Evolutionary conservation across 2,113 vertebrate species (phyloP).

Genomic region (Gymnogyps californianus): DNA sequence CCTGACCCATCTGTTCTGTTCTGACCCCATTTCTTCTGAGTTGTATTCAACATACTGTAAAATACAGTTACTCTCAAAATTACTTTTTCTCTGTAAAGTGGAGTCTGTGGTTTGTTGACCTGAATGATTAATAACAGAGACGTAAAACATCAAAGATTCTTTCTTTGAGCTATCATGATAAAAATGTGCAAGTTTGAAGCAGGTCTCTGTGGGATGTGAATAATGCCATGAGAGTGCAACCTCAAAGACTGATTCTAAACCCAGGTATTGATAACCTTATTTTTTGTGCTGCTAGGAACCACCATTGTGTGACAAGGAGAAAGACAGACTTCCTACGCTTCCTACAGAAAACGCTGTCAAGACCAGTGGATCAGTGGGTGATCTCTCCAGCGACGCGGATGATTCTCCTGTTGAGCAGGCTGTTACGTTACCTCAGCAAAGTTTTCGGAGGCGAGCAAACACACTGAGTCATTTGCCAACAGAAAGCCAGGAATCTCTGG

Average conservation of each 20-base stretch:
- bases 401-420: conserved; percentile 10
- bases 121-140: background rate
- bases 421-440: conserved; percentile 57
- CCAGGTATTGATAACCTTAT: background rate
- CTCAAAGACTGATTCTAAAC: background rate
- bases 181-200: background rate
- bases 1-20: background rate
- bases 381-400: conserved; percentile 75
- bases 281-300: conserved; percentile 43
- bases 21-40: background rate
- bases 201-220: background rate
- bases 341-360: conserved; percentile 52
- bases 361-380: conserved; percentile 80
- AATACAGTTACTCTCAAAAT: background rate
- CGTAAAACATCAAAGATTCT: background rate
- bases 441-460: conserved; percentile 85
- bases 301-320: conserved; percentile 47
- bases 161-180: background rate
- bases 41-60: background rate
- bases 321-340: background rate
- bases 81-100: background rate
- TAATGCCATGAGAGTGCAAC: background rate
- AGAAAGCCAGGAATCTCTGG: conserved; percentile 52
- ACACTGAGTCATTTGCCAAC: conserved; percentile 86
- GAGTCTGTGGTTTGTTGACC: background rate